Percentiles rank a stretch among this genome's conserved stretches.
phyloP scores from a whole-genome alignment of 2,888 invertebrate species.

The Plusia festucae region DNA sequence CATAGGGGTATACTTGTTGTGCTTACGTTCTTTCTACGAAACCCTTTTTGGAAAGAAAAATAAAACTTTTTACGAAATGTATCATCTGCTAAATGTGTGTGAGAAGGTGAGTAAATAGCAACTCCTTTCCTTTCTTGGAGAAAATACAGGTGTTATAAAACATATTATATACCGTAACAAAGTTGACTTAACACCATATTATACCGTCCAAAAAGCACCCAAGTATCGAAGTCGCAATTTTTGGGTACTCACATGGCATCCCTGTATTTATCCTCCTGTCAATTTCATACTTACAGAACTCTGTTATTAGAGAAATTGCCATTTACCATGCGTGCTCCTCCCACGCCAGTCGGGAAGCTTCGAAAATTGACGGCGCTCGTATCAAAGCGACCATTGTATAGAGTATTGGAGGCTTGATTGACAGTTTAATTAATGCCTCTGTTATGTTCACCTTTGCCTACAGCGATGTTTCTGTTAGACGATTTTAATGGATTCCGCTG shows the following conservation, averaged over 20 bases:
- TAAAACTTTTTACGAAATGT: too few species aligned
- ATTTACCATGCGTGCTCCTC: slow-evolving; percentile 34
- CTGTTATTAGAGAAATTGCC: slow-evolving; percentile 40
- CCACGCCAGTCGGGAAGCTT: slow-evolving; percentile 27
- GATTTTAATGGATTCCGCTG: slow-evolving; percentile 54
- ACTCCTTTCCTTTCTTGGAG: not conserved
- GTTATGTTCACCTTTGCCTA: slow-evolving; percentile 60
- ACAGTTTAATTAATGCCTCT: slow-evolving; percentile 74
- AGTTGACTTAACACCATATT: not conserved
- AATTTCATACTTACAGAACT: slow-evolving; percentile 22
- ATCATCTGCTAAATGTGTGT: too few species aligned
- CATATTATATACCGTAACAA: not conserved
- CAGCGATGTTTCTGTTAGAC: slow-evolving; percentile 45
- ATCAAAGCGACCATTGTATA: slow-evolving; percentile 67
- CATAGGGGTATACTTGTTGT: too few species aligned
- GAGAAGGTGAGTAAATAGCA: not conserved
- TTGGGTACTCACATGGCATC: slow-evolving; percentile 8
- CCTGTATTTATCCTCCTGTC: slow-evolving; percentile 32
- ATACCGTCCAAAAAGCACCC: not conserved
- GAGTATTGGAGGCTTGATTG: slow-evolving; percentile 67
- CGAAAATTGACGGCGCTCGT: slow-evolving; percentile 64
- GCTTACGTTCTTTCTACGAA: too few species aligned
- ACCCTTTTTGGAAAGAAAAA: too few species aligned
- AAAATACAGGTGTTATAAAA: not conserved
- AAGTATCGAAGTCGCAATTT: not conserved